Evolutionary conservation across 2,797 vertebrate genomes (phyloP).

Genomic region (Lates japonicus): DNA sequence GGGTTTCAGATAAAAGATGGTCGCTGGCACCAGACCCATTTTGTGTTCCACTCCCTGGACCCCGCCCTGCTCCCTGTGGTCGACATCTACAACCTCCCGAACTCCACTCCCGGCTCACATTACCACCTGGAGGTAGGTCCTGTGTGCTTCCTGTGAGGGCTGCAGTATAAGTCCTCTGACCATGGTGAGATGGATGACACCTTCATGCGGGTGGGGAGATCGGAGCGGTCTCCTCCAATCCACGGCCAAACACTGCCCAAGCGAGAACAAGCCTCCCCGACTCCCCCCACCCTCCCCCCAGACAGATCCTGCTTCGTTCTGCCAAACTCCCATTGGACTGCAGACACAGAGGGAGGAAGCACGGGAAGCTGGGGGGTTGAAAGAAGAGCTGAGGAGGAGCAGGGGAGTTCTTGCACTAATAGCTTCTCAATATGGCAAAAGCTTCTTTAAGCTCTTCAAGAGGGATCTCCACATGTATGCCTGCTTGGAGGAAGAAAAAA

Average conservation of each 20-base stretch:
- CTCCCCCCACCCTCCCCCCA: conserved; percentile 46
- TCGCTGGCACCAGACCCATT: conserved; percentile 94
- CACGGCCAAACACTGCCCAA: conserved; percentile 56
- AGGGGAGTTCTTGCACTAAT: conserved; percentile 83
- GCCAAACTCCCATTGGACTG: conserved; percentile 83
- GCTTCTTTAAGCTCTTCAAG: conserved; percentile 70
- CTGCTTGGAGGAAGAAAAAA: conserved; percentile 68
- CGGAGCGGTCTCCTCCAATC: conserved; percentile 56
- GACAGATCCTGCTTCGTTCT: conserved; percentile 67
- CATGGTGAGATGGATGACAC: conserved; percentile 45
- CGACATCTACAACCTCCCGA: conserved; percentile 91
- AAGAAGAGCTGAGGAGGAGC: conserved; percentile 69
- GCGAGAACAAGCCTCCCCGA: conserved; percentile 53
- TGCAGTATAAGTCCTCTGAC: conserved; percentile 28
- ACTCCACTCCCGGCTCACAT: conserved; percentile 86
- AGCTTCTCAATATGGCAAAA: conserved; percentile 75
- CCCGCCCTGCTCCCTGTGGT: conserved; percentile 93
- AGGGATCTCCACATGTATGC: conserved; percentile 69
- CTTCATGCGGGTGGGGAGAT: conserved; percentile 54
- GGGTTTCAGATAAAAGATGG: conserved; percentile 91
- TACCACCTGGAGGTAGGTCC: conserved; percentile 97
- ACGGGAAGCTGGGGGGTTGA: conserved; percentile 51
- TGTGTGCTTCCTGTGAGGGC: conserved; percentile 93
- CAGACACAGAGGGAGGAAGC: conserved; percentile 76
- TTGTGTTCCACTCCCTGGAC: conserved; percentile 93